Evolutionary conservation across 2,888 invertebrate species (phyloP).

Genomic region (Drosophila barbarae): DNA sequence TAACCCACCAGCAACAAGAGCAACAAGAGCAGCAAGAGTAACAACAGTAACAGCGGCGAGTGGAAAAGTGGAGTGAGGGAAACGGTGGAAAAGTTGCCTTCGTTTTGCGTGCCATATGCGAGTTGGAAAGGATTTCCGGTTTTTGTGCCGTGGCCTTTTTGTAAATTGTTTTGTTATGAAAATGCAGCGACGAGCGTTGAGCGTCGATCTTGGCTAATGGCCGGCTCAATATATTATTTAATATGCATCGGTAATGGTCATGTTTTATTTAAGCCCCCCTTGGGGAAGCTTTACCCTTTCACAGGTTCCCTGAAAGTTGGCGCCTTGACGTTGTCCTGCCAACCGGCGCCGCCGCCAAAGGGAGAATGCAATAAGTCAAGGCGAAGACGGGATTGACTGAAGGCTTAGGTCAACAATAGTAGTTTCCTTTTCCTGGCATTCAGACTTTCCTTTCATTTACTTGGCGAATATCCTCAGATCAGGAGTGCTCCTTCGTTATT

Average conservation of each 20-base stretch:
- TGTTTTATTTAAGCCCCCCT: slow-evolving; percentile 28
- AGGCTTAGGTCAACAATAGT: slow-evolving; percentile 21
- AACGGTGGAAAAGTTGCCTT: slow-evolving; percentile 38
- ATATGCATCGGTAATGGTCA: slow-evolving; percentile 38
- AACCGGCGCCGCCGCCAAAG: background rate
- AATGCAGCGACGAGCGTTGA: slow-evolving; percentile 45
- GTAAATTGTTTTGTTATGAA: slow-evolving; percentile 63
- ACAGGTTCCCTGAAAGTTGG: slow-evolving; percentile 1
- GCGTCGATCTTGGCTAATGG: slow-evolving; percentile 52
- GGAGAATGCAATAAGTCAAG: slow-evolving; percentile 21
- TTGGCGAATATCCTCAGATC: slow-evolving; percentile 9
- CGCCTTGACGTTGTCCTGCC: slow-evolving; percentile 8
- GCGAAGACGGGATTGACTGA: background rate
- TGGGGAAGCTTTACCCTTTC: background rate
- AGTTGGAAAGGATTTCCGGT: slow-evolving; percentile 73
- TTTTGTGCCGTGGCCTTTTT: slow-evolving; percentile 55
- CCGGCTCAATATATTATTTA: slow-evolving; percentile 57
- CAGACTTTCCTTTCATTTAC: slow-evolving; percentile 5
- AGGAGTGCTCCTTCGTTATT: slow-evolving; percentile 17
- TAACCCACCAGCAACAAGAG: slow-evolving; percentile 22
- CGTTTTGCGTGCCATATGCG: slow-evolving; percentile 71
- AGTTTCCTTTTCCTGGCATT: background rate
- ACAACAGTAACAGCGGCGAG: slow-evolving; percentile 1
- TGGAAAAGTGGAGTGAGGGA: background rate
- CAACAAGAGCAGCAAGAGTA: slow-evolving; percentile 9